Base-by-base conservation (phyloP, 2,888 invertebrate genomes). In the Drosophila cognata region DNA sequence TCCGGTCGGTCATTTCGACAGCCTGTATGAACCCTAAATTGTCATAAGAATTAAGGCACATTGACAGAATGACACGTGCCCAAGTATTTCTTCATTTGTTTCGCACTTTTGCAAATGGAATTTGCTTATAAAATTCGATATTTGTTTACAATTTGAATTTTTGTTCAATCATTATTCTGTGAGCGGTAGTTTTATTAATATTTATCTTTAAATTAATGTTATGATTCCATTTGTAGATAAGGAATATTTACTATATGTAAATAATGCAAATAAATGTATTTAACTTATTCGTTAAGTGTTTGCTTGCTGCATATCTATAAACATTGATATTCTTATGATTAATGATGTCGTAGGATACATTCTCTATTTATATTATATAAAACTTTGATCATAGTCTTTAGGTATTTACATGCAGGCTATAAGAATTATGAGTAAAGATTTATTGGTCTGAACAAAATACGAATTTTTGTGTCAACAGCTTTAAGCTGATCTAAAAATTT, bases 31-130 rank as follows among this genome's bases (percentile, higher is more conserved):
- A 62, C 48, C 65, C 68, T 29, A 51, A 60, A 74, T 52, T 73
- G 79, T 71, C 85, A 79, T 76, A 76, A 69, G 84, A 81, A 81
- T 89, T 81, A 70, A 78, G 76, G 53, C 70, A 71, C 66, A 71
- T 58, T 73, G 88, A 89, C 88, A 89, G 88, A 56, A 76, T 78
- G 85, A 81, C 77, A 76, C 76, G 65, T 77, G 72, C 61, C 72
- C 53, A 56, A 65, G 28, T 36, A 68, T 68, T 74, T 80, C 58
- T 77, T 58, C 51, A 68, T 67, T 55, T 74, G 52, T 29, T 46
- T 50, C 33, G 38, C 50, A 46, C 36, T 51, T 41, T 41, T 57
- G 10, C n/a, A 43, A 57, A 57, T 16, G 43, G 41, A 21, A 51
- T 67, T 41, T 41, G 50, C 33, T 5, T 29, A 28, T 43, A 5